These are phyloP conservation scores for Oreonectes daqikongensis DNA, from an alignment of 2,797 vertebrate genomes.

Conservation along the genomic window DNA sequence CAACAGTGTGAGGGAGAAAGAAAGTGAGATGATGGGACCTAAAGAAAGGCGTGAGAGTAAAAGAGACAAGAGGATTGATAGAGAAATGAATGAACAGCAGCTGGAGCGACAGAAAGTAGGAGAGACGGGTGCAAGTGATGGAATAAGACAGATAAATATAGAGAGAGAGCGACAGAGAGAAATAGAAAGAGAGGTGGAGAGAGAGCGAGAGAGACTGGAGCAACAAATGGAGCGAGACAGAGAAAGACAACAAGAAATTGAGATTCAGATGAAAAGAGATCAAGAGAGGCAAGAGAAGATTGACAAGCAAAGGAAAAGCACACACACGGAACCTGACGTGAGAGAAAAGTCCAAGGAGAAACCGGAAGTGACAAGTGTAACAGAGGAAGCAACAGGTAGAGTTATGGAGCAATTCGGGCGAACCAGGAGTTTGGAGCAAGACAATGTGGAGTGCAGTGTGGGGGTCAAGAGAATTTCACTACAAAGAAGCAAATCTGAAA, in stretches of 20 bases:
- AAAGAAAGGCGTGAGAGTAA: conserved; percentile 41
- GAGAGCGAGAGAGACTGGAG: conserved; percentile 18
- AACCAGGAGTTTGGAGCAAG: conserved; percentile 56
- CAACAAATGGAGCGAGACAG: conserved; percentile 19
- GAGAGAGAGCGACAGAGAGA: conserved; percentile 26
- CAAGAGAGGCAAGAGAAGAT: conserved; percentile 20
- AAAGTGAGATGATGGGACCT: conserved; percentile 52
- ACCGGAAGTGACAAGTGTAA: conserved; percentile 21
- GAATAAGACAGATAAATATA: neutral
- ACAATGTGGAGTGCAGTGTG: conserved; percentile 17
- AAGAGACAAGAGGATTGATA: conserved; percentile 49
- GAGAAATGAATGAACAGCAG: conserved; percentile 1
- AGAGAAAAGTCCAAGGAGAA: conserved; percentile 44
- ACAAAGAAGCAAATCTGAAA: conserved; percentile 57
- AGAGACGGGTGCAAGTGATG: neutral
- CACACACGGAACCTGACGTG: conserved; percentile 50
- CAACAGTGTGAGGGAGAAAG: conserved; percentile 55
- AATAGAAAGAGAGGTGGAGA: conserved; percentile 26
- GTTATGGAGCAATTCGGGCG: conserved; percentile 9
- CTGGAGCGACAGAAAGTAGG: conserved; percentile 14
- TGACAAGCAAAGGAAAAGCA: conserved; percentile 21
- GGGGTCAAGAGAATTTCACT: conserved; percentile 35
- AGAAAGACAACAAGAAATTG: conserved; percentile 22
- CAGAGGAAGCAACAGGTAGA: neutral
- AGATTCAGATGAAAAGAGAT: conserved; percentile 18